Evolutionary conservation across 2,888 invertebrate genomes (phyloP).

Genomic region (Troides oblongomaculatus): DNA sequence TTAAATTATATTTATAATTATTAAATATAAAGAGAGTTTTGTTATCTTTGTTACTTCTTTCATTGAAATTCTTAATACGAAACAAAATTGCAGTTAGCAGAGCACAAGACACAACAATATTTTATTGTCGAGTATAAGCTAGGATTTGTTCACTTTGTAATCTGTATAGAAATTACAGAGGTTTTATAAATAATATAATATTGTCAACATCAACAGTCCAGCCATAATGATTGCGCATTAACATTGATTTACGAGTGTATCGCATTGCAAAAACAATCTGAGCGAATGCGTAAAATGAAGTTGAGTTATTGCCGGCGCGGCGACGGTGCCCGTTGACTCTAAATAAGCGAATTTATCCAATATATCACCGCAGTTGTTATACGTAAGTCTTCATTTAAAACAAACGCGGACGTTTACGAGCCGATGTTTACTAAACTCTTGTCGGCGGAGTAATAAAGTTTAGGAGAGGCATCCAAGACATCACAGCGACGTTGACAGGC

Average conservation of each 20-base stretch:
- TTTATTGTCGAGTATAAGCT: not conserved
- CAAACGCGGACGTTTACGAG: constrained; percentile 53
- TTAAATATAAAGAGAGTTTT: too few relatives aligned
- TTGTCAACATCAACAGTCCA: constrained; percentile 1
- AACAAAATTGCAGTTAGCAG: too few relatives aligned
- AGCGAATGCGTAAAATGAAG: constrained; percentile 16
- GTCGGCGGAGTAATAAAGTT: constrained; percentile 60
- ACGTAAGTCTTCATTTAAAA: constrained; percentile 55
- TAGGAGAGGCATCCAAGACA: constrained; percentile 54
- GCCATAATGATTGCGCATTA: constrained; percentile 20
- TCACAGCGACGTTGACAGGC: constrained; percentile 55
- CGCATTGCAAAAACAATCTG: constrained; percentile 26
- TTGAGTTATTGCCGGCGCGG: constrained; percentile 22
- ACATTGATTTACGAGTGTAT: constrained; percentile 19
- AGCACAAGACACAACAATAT: too few relatives aligned
- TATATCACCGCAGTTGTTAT: constrained; percentile 43
- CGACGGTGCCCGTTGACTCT: constrained; percentile 28
- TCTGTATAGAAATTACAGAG: not conserved
- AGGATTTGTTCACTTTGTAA: not conserved
- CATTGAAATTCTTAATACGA: too few relatives aligned
- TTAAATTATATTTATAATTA: too few relatives aligned
- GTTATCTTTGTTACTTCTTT: too few relatives aligned
- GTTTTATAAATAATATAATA: constrained; percentile 4
- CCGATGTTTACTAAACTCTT: constrained; percentile 54
- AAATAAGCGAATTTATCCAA: constrained; percentile 34